phyloP scores from a whole-genome alignment of 2,888 invertebrate species.

The Laothoe populi region DNA sequence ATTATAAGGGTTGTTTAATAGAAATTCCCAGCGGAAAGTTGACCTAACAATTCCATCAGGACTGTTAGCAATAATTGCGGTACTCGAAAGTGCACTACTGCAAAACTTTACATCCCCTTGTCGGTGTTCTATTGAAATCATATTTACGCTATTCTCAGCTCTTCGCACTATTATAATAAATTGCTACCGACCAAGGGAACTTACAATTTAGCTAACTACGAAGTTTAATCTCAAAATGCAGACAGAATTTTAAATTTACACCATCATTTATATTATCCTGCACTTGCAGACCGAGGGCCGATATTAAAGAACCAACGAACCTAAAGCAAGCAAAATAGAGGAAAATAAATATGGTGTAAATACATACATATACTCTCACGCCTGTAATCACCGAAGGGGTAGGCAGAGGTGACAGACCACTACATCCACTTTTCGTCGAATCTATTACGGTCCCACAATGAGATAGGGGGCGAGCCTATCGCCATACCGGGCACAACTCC shows the following conservation, averaged over 20 bases:
- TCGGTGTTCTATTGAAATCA: slow-evolving; percentile 78
- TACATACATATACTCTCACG: too few relatives aligned
- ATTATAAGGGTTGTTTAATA: slow-evolving; percentile 72
- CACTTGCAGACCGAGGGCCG: slow-evolving; percentile 19
- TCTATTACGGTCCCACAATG: too few relatives aligned
- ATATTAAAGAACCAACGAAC: slow-evolving; percentile 15
- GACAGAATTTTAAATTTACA: slow-evolving; percentile 66
- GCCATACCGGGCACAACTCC: too few relatives aligned
- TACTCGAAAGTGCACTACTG: slow-evolving; percentile 72
- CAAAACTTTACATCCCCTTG: slow-evolving; percentile 76
- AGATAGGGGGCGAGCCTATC: too few relatives aligned
- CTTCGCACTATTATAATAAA: slow-evolving; percentile 71
- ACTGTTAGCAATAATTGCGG: slow-evolving; percentile 77
- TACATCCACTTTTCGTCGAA: too few relatives aligned
- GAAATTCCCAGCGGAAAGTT: slow-evolving; percentile 74
- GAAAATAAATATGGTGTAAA: slow-evolving; percentile 1
- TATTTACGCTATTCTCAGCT: slow-evolving; percentile 71
- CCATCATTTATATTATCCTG: slow-evolving; percentile 49
- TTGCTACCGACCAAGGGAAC: slow-evolving; percentile 63
- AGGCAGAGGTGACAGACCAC: too few relatives aligned
- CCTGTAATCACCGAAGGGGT: too few relatives aligned
- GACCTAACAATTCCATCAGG: slow-evolving; percentile 81
- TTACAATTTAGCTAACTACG: slow-evolving; percentile 68
- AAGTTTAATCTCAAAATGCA: slow-evolving; percentile 75
- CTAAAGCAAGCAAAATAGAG: slow-evolving; percentile 1